A percentile compares a stretch with the other conserved stretches of the same genome.
Conservation (phyloP, 2,888 invertebrate species). For the Melanostoma mellinum region DNA sequence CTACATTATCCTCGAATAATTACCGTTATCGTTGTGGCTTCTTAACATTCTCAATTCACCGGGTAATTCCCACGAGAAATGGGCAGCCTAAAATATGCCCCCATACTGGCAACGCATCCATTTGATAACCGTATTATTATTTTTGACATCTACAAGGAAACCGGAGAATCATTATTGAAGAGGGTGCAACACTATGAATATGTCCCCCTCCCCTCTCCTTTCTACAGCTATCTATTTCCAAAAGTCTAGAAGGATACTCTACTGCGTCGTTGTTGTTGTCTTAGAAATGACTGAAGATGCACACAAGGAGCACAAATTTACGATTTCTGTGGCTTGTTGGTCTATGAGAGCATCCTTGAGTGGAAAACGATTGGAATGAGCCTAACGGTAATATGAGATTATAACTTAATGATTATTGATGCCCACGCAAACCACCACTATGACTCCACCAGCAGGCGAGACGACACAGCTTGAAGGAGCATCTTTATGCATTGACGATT, state of each 20-base stretch:
- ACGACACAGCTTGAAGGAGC: slow-evolving; percentile 47
- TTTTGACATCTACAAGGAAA: slow-evolving; percentile 60
- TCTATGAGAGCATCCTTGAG: slow-evolving; percentile 12
- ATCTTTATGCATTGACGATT: slow-evolving; percentile 50
- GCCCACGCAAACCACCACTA: slow-evolving; percentile 47
- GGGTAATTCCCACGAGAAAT: slow-evolving; percentile 46
- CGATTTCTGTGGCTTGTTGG: slow-evolving; percentile 47
- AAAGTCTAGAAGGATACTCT: slow-evolving; percentile 26
- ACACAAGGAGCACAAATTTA: slow-evolving; percentile 58
- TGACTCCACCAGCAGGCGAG: slow-evolving; percentile 16
- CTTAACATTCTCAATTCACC: slow-evolving; percentile 53
- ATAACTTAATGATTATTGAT: slow-evolving; percentile 73
- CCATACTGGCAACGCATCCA: slow-evolving; percentile 18
- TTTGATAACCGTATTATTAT: slow-evolving; percentile 46
- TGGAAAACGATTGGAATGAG: slow-evolving; percentile 19
- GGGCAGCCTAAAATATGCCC: not conserved
- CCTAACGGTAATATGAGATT: slow-evolving; percentile 68
- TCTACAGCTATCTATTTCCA: slow-evolving; percentile 8
- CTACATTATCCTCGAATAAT: slow-evolving; percentile 59
- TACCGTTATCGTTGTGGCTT: slow-evolving; percentile 61
- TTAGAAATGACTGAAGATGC: slow-evolving; percentile 41
- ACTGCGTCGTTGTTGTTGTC: slow-evolving; percentile 26
- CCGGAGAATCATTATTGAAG: slow-evolving; percentile 34
- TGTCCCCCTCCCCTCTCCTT: not conserved
- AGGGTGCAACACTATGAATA: slow-evolving; percentile 33